Evolutionary conservation across 2,797 vertebrate genomes (phyloP), one percentile per base, ranked within the genome.

Genomic region (Sphenopsis melanotis): DNA sequence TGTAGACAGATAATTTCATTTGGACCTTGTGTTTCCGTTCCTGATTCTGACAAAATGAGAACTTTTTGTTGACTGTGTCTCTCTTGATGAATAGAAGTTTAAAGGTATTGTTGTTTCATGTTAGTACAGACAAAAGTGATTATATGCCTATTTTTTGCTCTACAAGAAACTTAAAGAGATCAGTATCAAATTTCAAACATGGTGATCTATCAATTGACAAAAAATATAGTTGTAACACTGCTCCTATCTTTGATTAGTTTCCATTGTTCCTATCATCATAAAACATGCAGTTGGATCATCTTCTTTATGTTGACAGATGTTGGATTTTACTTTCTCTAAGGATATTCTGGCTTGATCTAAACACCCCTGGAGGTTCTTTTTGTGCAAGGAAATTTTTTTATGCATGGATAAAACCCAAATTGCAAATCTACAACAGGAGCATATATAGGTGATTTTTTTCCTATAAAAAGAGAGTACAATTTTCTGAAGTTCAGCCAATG

Each of bases 1-100:
- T 95, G 80, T 95, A 97, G 97, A 96, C 87, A 97, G 68, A 96
- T 95, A 66, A 84, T 97, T 97, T 97, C 91, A 97, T 97, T 97
- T 96, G 92, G 74, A 95, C 68, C 91, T 93, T 96, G 97, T 97
- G 77, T 97, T 97, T 96, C 83, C 53, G 5, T 66, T 96, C 64
- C 71, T 63, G 53, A 66, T 90, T 96, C 92, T 95, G 78, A 89
- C 15, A 83, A 96, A 97, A 95, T 72, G 41, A 86, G 61, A 78
- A 96, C 84, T 92, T 97, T 91, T 97, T 96, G 92, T 93, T 94
- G 89, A 96, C 89, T 91, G 46, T 37, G 77, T 97, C 56, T 96
- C 74, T 90, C 79, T 93, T 87, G 91, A 90, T 94, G 63, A 97
- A 95, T 81, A 95, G 37, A 74, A 96, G 87, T 97, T 95, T 93